Base-by-base conservation (phyloP, 92 coral and sea anemone genomes). In the Metridium senile region DNA sequence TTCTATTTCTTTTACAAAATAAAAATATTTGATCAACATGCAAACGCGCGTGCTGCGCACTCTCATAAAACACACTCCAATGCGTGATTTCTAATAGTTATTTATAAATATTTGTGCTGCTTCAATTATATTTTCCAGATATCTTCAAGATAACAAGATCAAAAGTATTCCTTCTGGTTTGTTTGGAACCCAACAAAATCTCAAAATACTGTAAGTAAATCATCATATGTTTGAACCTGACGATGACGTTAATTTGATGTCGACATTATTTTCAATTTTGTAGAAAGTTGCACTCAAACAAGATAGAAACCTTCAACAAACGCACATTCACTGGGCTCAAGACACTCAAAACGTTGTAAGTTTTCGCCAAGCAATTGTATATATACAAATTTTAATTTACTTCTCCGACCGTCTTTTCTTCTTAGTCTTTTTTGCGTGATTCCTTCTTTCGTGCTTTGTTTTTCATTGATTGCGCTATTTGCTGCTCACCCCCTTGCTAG, bases 161-260 rank as follows among this genome's bases (percentile, higher is more conserved):
- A 25, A 70, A 18, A 28, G 23, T 1, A 70, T 83, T 29, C 82
- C 83, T 1, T 28, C 58, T 75, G 74, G 75, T 53, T 54, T 83
- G 74, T 83, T 83, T 66, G 77, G 83, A 0, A 70, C 63, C 23
- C 87, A 76, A 32, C 58, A 74, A 28, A 62, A 61, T 18, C 67
- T 83, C 35, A 70, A 33, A 70, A 74, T 56, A 6, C 32, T 83
- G 87, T 83, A 71, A 83, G 87, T 69, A 76, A 31, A 66, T 29
- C 47, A 26, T 31, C 43, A 7, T 10, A 8, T 13, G 20, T 9
- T 54, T 54, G 59, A 54, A 13, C 59, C 17, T 54, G 21, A 54
- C 59, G 16, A 20, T 22, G 25, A 54, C 59, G 16, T 2, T 22
- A n/a, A 64, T 30, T 49, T 39, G 49, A 39, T 4, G 6, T 6